A percentile compares a stretch with the other conserved stretches of the same genome.
Evolutionary conservation across 2,797 vertebrate species (phyloP).

Genomic region (Sebastes kiyomatsui): DNA sequence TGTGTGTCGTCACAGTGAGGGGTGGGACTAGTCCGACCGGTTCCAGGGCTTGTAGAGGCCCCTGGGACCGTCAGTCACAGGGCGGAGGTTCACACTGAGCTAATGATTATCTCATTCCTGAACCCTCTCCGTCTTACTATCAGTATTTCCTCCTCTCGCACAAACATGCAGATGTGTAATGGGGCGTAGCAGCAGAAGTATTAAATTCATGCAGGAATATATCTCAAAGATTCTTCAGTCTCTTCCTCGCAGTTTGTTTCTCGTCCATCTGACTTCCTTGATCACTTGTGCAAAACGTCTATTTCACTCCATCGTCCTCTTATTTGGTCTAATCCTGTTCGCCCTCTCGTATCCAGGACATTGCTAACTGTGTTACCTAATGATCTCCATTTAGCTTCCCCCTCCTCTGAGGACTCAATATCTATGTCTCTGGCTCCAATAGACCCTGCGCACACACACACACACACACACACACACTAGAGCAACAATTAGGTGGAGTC

Average conservation of each 20-base stretch:
- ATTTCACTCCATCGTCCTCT: constrained; percentile 2
- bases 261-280: not conserved
- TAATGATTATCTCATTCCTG: constrained; percentile 73
- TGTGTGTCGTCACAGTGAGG: constrained; percentile 9
- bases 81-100: constrained; percentile 71
- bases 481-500: constrained; percentile 19
- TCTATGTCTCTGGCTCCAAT: constrained; percentile 48
- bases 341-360: constrained; percentile 47
- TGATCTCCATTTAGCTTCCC: constrained; percentile 49
- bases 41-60: constrained; percentile 57
- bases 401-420: constrained; percentile 39
- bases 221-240: not conserved
- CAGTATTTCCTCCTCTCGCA: constrained; percentile 40
- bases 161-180: constrained; percentile 17
- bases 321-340: not conserved
- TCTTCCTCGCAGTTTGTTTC: not conserved
- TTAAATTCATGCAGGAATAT: not conserved
- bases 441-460: not conserved
- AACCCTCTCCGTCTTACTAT: constrained; percentile 28
- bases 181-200: not conserved
- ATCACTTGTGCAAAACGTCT: not conserved
- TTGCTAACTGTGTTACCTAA: constrained; percentile 37
- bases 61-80: constrained; percentile 66
- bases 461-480: not conserved
- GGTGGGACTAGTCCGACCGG: constrained; percentile 61